These are phyloP conservation scores for Hyla sarda DNA, from an alignment of 2,113 vertebrate species.

Conservation along the genomic window DNA sequence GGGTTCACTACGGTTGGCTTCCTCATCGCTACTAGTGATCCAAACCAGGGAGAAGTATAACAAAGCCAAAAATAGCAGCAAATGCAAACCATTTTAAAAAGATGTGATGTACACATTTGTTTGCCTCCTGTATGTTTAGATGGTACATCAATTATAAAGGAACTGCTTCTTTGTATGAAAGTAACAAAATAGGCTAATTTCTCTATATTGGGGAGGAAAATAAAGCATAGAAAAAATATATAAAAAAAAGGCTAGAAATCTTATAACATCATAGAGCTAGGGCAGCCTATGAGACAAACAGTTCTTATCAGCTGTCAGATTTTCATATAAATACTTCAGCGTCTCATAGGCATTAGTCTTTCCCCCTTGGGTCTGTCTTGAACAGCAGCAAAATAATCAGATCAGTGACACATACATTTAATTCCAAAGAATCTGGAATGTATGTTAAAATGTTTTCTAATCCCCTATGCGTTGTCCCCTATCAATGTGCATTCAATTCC, in stretches of 20 bases:
- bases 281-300: neutral
- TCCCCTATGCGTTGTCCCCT: too few species aligned
- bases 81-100: too few species aligned
- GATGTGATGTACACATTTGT: too few species aligned
- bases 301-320: constrained; percentile 13
- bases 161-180: neutral
- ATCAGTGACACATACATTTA: neutral
- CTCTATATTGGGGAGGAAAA: neutral
- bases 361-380: neutral
- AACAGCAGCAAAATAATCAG: constrained; percentile 30
- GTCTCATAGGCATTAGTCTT: constrained; percentile 16
- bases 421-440: neutral
- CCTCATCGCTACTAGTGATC: too few species aligned
- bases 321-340: neutral
- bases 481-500: too few species aligned
- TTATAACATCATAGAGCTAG: neutral
- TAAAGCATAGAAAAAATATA: neutral
- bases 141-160: too few species aligned
- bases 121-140: too few species aligned
- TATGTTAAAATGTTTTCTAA: neutral
- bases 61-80: too few species aligned
- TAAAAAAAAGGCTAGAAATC: neutral
- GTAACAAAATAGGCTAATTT: neutral
- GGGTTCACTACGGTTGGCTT: too few species aligned
- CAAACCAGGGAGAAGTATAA: too few species aligned